These are phyloP conservation scores for Eupristina koningsbergeri DNA, from an alignment of 1,140 invertebrate species.

Conservation along the genomic window DNA sequence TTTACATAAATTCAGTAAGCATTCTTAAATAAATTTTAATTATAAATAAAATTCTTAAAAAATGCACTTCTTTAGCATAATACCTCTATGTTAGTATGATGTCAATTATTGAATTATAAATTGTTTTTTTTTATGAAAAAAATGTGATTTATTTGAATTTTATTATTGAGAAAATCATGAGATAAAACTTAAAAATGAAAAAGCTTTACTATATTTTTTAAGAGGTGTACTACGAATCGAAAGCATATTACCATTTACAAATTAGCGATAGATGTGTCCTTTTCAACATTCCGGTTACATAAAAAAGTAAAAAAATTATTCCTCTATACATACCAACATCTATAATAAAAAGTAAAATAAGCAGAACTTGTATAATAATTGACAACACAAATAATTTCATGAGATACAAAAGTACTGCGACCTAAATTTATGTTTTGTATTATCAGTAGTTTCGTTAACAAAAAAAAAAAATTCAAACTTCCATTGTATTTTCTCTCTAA, in stretches of 20 bases:
- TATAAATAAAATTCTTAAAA: no score
- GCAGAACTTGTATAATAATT: background rate
- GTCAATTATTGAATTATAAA: background rate
- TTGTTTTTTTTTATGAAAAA: background rate
- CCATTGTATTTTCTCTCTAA: background rate
- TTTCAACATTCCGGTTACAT: background rate
- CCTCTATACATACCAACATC: background rate
- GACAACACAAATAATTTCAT: background rate
- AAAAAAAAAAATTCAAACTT: background rate
- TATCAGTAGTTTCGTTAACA: background rate
- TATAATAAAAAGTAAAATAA: background rate
- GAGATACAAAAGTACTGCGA: background rate
- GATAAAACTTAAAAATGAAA: background rate
- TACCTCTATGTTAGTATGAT: no score
- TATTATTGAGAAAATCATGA: background rate
- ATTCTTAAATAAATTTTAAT: background rate
- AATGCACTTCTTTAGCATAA: no score
- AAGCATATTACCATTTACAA: conserved; percentile 3
- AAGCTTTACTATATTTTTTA: background rate
- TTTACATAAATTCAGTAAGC: no score
- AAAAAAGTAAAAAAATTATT: background rate
- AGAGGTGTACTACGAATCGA: background rate
- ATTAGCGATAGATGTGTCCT: background rate
- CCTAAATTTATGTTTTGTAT: background rate
- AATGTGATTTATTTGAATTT: background rate